Evolutionary conservation across 2,113 vertebrate genomes (phyloP).

Genomic region (Anolis carolinensis): DNA sequence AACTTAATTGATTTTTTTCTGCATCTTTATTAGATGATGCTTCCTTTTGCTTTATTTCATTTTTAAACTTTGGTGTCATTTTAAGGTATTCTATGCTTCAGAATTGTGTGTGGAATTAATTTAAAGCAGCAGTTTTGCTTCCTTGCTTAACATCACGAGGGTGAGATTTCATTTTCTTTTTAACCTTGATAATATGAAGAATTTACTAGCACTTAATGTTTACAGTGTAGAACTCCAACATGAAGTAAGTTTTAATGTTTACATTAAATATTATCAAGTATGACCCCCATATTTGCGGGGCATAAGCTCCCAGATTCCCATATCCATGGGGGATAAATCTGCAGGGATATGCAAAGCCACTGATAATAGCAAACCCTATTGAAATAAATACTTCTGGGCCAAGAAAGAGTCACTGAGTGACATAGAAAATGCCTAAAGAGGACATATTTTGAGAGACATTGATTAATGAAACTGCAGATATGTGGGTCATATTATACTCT

Average conservation of each 20-base stretch:
- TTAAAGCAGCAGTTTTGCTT: background rate
- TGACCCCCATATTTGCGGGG: no score
- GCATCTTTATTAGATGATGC: background rate
- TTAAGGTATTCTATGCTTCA: rapidly evolving
- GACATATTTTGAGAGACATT: no score
- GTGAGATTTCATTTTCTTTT: background rate
- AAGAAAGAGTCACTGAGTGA: no score
- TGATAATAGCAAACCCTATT: no score
- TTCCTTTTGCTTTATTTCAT: background rate
- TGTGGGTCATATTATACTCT: background rate
- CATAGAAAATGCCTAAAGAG: no score
- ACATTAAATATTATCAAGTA: background rate
- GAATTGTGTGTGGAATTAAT: background rate
- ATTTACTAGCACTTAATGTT: no score
- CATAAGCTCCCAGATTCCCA: no score
- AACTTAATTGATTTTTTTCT: background rate
- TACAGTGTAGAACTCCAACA: background rate
- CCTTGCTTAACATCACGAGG: rapidly evolving
- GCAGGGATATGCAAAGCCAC: no score
- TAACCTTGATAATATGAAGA: background rate
- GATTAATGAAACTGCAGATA: no score
- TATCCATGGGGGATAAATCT: no score
- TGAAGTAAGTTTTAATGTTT: background rate
- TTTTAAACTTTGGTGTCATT: background rate
- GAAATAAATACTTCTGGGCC: no score